Conservation (phyloP, 1,140 invertebrate species). For the Bombus consobrinus region DNA sequence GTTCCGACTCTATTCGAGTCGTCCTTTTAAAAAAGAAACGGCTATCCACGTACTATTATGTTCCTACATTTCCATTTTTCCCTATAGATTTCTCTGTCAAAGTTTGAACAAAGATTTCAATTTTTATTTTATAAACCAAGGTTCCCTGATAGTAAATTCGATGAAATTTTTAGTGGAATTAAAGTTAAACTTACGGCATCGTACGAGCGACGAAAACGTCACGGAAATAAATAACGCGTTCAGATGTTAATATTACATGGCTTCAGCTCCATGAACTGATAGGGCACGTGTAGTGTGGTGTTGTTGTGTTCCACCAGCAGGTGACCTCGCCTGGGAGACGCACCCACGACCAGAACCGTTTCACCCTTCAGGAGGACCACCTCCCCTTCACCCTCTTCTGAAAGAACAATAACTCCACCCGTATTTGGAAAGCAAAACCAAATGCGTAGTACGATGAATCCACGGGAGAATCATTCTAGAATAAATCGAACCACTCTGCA, state of each 20-base stretch:
- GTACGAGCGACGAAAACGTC: neutral
- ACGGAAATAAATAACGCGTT: conserved; percentile 63
- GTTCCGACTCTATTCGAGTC: neutral
- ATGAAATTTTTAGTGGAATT: neutral
- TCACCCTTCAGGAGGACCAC: conserved; percentile 90
- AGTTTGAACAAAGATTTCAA: neutral
- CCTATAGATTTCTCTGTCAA: neutral
- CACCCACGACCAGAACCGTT: conserved; percentile 91
- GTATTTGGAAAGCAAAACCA: conserved; percentile 2
- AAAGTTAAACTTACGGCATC: neutral
- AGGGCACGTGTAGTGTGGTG: conserved; percentile 91
- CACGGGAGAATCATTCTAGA: neutral
- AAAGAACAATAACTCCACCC: conserved; percentile 48
- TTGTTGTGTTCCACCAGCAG: conserved; percentile 93
- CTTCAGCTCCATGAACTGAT: conserved; percentile 92
- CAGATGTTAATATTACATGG: conserved; percentile 82
- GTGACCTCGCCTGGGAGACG: conserved; percentile 91
- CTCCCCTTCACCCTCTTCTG: conserved; percentile 85
- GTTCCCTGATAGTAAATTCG: neutral
- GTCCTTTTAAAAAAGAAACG: conserved; percentile 1
- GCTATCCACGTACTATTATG: neutral
- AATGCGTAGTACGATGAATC: neutral
- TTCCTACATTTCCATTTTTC: neutral
- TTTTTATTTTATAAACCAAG: too few relatives aligned
- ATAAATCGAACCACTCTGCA: neutral